Base-by-base conservation (phyloP, 2,113 vertebrate species). In the Cottus gobio region DNA sequence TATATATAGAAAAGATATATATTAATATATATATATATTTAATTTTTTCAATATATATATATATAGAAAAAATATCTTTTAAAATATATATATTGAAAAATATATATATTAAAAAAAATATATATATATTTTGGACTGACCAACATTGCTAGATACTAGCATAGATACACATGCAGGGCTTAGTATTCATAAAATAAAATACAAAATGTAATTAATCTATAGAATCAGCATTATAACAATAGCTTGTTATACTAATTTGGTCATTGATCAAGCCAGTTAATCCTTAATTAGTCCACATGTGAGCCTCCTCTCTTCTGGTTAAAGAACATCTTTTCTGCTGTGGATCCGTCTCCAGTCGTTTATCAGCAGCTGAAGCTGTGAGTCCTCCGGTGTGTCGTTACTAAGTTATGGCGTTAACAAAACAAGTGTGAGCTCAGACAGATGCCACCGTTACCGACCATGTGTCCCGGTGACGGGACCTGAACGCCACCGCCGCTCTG, bases 391-490 rank as follows among this genome's bases (percentile, higher is more conserved):
- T 39, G 24, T 18, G 24, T 63, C n/a, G 5, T 70, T 56, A 36
- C 28, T 7, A 44, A 42, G 71, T 42, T 62, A 52, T 67, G n/a
- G 44, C 52, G 64, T 75, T 75, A 52, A 63, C 72, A 62, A 46
- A 80, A 48, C 11, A 13, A 61, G 60, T 28, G 54, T 0, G 39
- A 8, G 12, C 30, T 36, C 37, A 56, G 50, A 75, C 80, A 65
- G 73, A 65, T 31, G 67, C 73, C 24, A 1, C 30, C 80, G 42
- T 77, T 26, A 39, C 61, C 11, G 61, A 58, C 80, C 73, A 58
- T 77, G 80, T 77, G 74, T 83, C 73, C 61, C 9, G 24, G 30
- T 71, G 67, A 66, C 22, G 20, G 72, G n/a, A 65, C 9, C 4
- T 71, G 20, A 71, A 76, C 67, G 15, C 39, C 60, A 22, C 20